A percentile compares a stretch with the other conserved stretches of the same genome.
These are phyloP conservation scores for Haliclona indistincta DNA, from an alignment of 37 sponge, comb jelly and placozoan genomes.

Conservation along the genomic window DNA sequence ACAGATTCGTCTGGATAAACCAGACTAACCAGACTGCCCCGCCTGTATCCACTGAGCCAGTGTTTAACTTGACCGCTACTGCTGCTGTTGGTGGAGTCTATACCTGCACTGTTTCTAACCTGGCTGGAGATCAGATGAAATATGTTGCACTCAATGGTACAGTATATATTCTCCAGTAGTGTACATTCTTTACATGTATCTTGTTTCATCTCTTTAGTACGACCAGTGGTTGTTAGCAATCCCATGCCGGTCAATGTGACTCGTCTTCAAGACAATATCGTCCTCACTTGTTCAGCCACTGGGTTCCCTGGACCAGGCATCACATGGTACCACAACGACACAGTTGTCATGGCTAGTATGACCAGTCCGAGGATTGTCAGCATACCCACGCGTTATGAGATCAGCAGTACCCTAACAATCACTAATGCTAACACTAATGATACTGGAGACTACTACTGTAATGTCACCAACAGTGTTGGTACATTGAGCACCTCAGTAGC, in stretches of 20 bases:
- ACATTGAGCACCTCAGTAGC: conserved; percentile 8
- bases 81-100: conserved; percentile 32
- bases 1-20: not conserved
- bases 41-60: conserved; percentile 1
- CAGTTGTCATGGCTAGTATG: no score
- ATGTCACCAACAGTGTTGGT: not conserved
- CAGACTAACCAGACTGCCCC: no score
- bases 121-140: conserved; percentile 28
- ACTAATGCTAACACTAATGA: conserved; percentile 24
- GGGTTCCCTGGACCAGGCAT: conserved; percentile 49
- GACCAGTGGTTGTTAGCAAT: conserved; percentile 1
- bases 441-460: conserved; percentile 57
- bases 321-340: conserved; percentile 59
- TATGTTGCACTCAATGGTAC: conserved; percentile 19
- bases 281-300: conserved; percentile 41
- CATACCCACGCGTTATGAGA: no score
- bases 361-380: no score
- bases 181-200: no score
- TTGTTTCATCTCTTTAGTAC: conserved; percentile 13
- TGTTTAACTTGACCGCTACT: not conserved
- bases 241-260: conserved; percentile 18
- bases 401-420: conserved; percentile 35
- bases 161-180: not conserved
- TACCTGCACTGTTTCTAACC: conserved; percentile 54
- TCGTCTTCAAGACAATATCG: not conserved